phyloP scores from a whole-genome alignment of 1,140 invertebrate genomes.

The Plodia interpunctella region DNA sequence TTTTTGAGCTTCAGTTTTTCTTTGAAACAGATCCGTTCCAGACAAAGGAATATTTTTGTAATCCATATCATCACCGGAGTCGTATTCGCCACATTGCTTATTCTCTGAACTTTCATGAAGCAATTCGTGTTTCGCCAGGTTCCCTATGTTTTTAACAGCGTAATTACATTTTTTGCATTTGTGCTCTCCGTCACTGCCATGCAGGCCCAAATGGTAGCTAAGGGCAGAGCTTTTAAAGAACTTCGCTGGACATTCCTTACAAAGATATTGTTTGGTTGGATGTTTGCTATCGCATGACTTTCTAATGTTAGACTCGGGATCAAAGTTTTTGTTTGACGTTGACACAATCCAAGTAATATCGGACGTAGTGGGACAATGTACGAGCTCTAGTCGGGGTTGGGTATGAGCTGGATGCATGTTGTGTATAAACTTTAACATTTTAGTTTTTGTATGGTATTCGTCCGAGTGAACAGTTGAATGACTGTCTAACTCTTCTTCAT shows the following conservation, averaged over 20 bases:
- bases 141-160: slow-evolving; percentile 86
- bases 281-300: slow-evolving; percentile 48
- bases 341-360: slow-evolving; percentile 52
- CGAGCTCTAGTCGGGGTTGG: slow-evolving; percentile 79
- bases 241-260: slow-evolving; percentile 82
- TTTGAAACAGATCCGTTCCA: slow-evolving; percentile 80
- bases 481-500: slow-evolving; percentile 82
- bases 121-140: slow-evolving; percentile 84
- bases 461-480: slow-evolving; percentile 88
- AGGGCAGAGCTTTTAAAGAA: slow-evolving; percentile 84
- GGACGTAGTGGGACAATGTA: slow-evolving; percentile 56
- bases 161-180: slow-evolving; percentile 92
- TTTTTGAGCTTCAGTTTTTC: slow-evolving; percentile 79
- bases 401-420: slow-evolving; percentile 79
- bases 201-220: slow-evolving; percentile 84
- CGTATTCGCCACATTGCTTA: slow-evolving; percentile 57
- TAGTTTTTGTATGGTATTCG: slow-evolving; percentile 89
- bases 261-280: slow-evolving; percentile 67
- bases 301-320: slow-evolving; percentile 36
- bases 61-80: slow-evolving; percentile 67
- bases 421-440: slow-evolving; percentile 82
- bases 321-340: slow-evolving; percentile 39
- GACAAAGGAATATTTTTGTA: slow-evolving; percentile 79
- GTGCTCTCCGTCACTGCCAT: slow-evolving; percentile 82
- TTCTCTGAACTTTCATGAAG: slow-evolving; percentile 62